Percentiles rank a stretch among this genome's conserved stretches.
Conservation (phyloP, 2,113 vertebrate genomes). For the Psophia crepitans region DNA sequence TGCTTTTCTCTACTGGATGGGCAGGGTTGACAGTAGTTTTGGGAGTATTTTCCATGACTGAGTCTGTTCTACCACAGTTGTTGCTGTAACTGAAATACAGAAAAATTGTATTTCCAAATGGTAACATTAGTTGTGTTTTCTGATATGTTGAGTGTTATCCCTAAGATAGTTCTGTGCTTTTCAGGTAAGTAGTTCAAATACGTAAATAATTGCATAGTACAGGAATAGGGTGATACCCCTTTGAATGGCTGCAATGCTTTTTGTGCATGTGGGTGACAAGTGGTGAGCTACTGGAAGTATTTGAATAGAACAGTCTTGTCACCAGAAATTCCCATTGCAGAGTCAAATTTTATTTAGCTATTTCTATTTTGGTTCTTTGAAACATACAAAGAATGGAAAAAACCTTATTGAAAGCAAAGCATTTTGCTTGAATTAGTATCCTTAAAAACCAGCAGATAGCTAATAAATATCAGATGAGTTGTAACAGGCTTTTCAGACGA, state of each 20-base stretch:
- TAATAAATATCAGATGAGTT: not conserved
- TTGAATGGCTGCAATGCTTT: not conserved
- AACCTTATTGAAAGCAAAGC: not conserved
- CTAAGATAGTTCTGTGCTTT: not conserved
- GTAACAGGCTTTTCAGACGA: not conserved
- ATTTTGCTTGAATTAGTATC: not conserved
- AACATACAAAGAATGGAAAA: not conserved
- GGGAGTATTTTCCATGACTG: not conserved
- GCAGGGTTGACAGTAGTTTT: not conserved
- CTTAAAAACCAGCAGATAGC: not conserved
- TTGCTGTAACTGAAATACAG: not conserved
- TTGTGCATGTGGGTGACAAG: not conserved
- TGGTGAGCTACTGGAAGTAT: not conserved
- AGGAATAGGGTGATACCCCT: not conserved
- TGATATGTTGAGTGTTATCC: not conserved
- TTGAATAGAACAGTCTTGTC: not conserved
- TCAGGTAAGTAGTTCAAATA: not conserved
- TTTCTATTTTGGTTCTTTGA: not conserved
- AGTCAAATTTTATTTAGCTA: not conserved
- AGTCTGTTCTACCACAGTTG: rapidly evolving
- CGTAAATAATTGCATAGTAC: not conserved
- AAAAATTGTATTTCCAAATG: not conserved
- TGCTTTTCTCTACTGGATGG: not conserved
- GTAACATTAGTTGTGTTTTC: too few species aligned
- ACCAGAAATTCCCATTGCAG: not conserved